phyloP scores from a whole-genome alignment of 2,888 invertebrate species.

The Athalia rosae region DNA sequence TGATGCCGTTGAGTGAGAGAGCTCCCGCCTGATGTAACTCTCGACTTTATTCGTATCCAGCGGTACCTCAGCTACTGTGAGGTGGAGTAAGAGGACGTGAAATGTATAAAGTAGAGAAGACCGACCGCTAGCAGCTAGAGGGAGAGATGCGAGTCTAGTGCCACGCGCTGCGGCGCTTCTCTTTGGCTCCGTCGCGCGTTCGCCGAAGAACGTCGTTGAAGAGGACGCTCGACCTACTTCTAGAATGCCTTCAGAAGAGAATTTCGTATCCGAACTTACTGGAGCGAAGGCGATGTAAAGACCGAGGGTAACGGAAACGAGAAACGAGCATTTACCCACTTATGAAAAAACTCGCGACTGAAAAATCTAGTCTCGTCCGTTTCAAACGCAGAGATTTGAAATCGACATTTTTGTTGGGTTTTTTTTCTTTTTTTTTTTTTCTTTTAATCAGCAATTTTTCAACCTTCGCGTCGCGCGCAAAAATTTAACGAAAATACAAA shows the following conservation, averaged over 20 bases:
- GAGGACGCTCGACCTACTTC: constrained; percentile 39
- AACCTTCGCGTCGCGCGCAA: no score
- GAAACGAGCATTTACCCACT: constrained; percentile 32
- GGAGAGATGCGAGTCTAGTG: constrained; percentile 7
- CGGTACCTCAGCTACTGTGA: neutral
- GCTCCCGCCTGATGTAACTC: constrained; percentile 18
- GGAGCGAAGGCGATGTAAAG: constrained; percentile 23
- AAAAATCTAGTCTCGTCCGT: no score
- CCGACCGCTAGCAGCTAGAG: constrained; percentile 12
- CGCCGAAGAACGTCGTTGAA: constrained; percentile 39
- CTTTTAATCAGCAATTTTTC: no score
- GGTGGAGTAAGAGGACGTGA: constrained; percentile 16
- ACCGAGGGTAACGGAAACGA: constrained; percentile 33
- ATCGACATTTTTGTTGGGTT: no score
- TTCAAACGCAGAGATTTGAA: no score
- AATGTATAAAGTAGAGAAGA: constrained; percentile 8
- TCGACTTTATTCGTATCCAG: constrained; percentile 8
- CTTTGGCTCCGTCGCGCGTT: constrained; percentile 27
- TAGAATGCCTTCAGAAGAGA: constrained; percentile 18
- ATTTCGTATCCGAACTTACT: constrained; percentile 30
- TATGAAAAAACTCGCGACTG: neutral
- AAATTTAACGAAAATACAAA: no score
- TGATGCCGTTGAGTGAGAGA: neutral
- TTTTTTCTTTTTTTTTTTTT: no score
- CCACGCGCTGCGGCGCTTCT: neutral